Conservation (phyloP, 2,797 vertebrate species). For the Trachops cirrhosus region DNA sequence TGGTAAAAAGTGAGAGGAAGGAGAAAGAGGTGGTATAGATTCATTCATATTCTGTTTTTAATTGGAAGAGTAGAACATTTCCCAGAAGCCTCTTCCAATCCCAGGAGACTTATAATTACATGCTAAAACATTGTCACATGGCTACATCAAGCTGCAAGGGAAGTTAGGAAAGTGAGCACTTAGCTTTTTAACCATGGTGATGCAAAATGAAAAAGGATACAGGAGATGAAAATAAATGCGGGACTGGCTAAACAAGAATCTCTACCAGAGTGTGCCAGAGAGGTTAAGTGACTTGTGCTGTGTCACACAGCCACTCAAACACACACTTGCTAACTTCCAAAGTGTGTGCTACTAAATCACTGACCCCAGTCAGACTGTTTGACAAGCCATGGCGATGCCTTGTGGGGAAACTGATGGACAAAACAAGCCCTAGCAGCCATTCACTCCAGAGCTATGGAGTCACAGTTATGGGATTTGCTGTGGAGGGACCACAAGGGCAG, state of each 20-base stretch:
- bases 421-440: background rate
- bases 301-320: background rate
- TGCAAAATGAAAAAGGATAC: background rate
- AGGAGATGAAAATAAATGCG: background rate
- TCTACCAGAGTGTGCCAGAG: background rate
- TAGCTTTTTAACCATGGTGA: background rate
- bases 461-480: background rate
- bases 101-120: background rate
- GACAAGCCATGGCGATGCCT: background rate
- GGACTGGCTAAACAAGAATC: background rate
- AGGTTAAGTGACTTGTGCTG: background rate
- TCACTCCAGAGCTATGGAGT: no score
- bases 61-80: background rate
- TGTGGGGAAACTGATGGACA: background rate
- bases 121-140: background rate
- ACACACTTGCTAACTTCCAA: background rate
- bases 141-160: background rate
- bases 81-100: background rate
- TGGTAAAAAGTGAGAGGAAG: background rate
- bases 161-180: background rate
- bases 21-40: background rate
- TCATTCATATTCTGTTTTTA: background rate
- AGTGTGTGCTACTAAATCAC: background rate
- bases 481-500: background rate
- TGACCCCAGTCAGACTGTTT: background rate